Percentiles rank a stretch among this genome's conserved stretches.
These are phyloP conservation scores for Dendroctonus ponderosae DNA, from an alignment of 1,140 invertebrate genomes.

Conservation along the genomic window DNA sequence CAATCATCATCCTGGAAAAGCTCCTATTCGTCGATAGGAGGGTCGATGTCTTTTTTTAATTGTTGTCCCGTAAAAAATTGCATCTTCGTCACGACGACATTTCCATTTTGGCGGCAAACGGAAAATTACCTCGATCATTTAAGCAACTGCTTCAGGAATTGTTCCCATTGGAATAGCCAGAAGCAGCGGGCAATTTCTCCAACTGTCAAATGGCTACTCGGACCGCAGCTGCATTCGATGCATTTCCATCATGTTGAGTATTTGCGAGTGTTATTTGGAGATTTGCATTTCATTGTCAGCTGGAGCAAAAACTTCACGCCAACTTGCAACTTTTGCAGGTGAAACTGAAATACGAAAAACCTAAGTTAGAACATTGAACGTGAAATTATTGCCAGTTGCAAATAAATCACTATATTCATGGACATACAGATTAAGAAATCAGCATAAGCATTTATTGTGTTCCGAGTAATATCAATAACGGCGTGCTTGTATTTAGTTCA, in stretches of 20 bases:
- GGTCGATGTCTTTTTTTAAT: no score
- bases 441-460: background rate
- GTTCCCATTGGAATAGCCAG: background rate
- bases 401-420: background rate
- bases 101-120: background rate
- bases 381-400: background rate
- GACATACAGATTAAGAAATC: background rate
- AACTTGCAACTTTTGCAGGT: background rate
- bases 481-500: no score
- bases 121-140: background rate
- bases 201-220: constrained; percentile 13
- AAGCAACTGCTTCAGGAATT: background rate
- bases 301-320: background rate
- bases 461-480: no score
- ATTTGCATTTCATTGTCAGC: background rate
- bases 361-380: no score
- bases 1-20: no score
- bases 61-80: background rate
- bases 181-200: constrained; percentile 11
- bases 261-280: constrained; percentile 9
- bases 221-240: constrained; percentile 14
- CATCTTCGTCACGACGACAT: background rate
- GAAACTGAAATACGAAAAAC: background rate
- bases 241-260: constrained; percentile 16
- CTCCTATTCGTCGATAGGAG: no score